These are phyloP conservation scores for Threskiornis aethiopicus DNA, from an alignment of 2,797 vertebrate genomes.

Conservation along the genomic window DNA sequence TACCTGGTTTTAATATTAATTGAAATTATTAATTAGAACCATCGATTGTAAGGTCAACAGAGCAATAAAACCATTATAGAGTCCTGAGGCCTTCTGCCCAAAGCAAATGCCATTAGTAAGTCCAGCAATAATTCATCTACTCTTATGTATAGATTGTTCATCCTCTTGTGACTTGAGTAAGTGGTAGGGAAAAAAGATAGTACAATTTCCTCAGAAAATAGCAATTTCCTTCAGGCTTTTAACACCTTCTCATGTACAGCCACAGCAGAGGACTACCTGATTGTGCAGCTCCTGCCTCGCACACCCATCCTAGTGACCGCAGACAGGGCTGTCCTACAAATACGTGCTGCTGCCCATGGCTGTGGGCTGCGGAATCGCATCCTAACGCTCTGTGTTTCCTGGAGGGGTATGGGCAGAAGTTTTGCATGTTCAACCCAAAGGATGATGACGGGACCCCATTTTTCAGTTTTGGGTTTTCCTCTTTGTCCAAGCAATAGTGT, in stretches of 20 bases:
- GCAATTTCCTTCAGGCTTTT: not conserved
- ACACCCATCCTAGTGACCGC: not conserved
- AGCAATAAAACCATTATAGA: constrained; percentile 7
- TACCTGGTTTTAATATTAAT: constrained; percentile 40
- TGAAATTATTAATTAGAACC: constrained; percentile 31
- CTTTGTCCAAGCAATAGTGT: not conserved
- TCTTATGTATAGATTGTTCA: not conserved
- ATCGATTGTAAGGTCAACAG: constrained; percentile 12
- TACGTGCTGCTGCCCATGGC: rapidly evolving
- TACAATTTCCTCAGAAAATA: not conserved
- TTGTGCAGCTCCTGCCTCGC: not conserved
- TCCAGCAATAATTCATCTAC: constrained; percentile 5
- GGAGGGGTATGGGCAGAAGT: not conserved
- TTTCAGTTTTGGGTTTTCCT: not conserved
- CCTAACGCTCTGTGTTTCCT: not conserved
- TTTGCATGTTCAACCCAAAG: not conserved
- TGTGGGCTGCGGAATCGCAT: not conserved
- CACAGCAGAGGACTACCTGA: not conserved
- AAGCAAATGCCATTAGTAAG: not conserved
- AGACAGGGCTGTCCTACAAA: not conserved
- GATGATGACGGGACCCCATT: not conserved
- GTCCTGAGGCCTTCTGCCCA: not conserved
- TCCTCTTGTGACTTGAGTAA: not conserved
- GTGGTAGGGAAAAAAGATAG: not conserved
- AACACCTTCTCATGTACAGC: not conserved